A percentile compares a stretch with the other conserved stretches of the same genome.
Evolutionary conservation across 1,140 invertebrate species (phyloP).

Genomic region (Theocolax elegans): DNA sequence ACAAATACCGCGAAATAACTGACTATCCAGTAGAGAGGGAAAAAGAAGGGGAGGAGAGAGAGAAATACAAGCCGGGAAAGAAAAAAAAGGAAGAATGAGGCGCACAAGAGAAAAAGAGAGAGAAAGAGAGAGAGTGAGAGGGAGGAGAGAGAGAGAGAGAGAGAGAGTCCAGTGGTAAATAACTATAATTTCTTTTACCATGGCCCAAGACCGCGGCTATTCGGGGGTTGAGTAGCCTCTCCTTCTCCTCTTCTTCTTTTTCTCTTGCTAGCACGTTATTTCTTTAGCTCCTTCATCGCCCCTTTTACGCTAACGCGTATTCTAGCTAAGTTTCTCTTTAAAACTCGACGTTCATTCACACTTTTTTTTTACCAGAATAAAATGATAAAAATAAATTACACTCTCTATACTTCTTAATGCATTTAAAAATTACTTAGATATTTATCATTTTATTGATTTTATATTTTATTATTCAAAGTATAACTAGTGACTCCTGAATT

Average conservation of each 20-base stretch:
- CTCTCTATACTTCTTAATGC: no score
- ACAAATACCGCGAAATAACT: slow-evolving; percentile 65
- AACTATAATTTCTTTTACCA: slow-evolving; percentile 66
- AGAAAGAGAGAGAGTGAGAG: slow-evolving; percentile 9
- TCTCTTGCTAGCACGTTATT: neutral
- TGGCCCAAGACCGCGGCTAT: slow-evolving; percentile 46
- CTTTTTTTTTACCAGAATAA: no score
- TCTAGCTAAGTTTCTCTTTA: no score
- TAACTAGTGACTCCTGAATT: no score
- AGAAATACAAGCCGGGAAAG: no score
- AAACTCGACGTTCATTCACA: no score
- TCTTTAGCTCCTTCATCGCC: neutral
- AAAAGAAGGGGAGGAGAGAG: neutral
- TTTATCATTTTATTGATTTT: no score
- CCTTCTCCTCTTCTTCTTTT: neutral
- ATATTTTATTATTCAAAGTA: no score
- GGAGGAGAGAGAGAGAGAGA: slow-evolving; percentile 2
- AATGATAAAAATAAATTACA: no score
- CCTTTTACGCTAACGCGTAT: neutral
- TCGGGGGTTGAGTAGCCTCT: slow-evolving; percentile 54
- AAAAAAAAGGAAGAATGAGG: no score
- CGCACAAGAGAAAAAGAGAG: slow-evolving; percentile 33
- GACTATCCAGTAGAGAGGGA: slow-evolving; percentile 53
- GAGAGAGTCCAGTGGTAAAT: slow-evolving; percentile 60
- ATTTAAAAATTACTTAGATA: no score